A percentile compares a stretch with the other conserved stretches of the same genome.
Evolutionary conservation across 1,140 invertebrate species (phyloP).

Genomic region (Pseudomyrmex flavicornis): DNA sequence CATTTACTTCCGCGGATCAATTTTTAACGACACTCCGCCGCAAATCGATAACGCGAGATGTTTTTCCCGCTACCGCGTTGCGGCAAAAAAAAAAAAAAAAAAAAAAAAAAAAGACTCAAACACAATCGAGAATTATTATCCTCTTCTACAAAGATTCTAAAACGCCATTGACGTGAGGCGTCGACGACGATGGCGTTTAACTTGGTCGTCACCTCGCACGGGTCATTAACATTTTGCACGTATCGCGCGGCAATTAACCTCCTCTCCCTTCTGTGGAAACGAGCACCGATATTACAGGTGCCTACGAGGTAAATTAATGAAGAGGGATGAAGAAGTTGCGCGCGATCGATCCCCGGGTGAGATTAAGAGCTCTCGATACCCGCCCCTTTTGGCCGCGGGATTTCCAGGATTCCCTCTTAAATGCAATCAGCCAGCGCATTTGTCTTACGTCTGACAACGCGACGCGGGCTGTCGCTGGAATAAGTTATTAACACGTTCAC

Average conservation of each 20-base stretch:
- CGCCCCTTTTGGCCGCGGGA: not conserved
- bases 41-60: slow-evolving; percentile 16
- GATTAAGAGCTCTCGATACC: slow-evolving; percentile 28
- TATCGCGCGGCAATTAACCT: slow-evolving; percentile 72
- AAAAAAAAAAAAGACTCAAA: not conserved
- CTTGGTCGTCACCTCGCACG: slow-evolving; percentile 37
- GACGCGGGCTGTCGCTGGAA: not conserved
- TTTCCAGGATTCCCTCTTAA: slow-evolving; percentile 25
- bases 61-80: too few relatives aligned
- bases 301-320: slow-evolving; percentile 54
- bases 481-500: slow-evolving; percentile 16
- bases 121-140: too few relatives aligned
- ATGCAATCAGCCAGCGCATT: slow-evolving; percentile 25
- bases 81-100: not conserved
- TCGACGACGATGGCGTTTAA: slow-evolving; percentile 9
- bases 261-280: not conserved
- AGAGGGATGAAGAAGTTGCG: slow-evolving; percentile 42
- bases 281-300: not conserved
- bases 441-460: slow-evolving; percentile 20
- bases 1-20: slow-evolving; percentile 47
- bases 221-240: slow-evolving; percentile 73
- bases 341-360: slow-evolving; percentile 26
- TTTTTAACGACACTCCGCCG: slow-evolving; percentile 36
- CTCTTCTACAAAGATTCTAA: not conserved
- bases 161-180: too few relatives aligned